phyloP scores from a whole-genome alignment of 2,888 invertebrate genomes.

The Elmis aenea region DNA sequence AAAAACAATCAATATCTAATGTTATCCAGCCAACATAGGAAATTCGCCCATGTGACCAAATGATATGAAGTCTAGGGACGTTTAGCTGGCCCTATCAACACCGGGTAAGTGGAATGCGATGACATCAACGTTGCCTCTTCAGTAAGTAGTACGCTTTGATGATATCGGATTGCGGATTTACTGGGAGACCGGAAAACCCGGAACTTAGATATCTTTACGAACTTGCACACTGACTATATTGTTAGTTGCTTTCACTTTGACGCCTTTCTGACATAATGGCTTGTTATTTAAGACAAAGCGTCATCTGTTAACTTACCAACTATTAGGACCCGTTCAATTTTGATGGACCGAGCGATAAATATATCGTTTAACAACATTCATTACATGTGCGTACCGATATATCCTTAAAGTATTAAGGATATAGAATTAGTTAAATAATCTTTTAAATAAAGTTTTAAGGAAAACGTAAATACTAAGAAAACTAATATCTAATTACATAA shows the following conservation, averaged over 20 bases:
- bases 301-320: slow-evolving; percentile 14
- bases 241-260: slow-evolving; percentile 18
- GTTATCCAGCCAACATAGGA: slow-evolving; percentile 21
- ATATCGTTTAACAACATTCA: too few relatives aligned
- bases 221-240: slow-evolving; percentile 23
- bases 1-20: slow-evolving; percentile 22
- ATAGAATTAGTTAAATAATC: too few relatives aligned
- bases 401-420: too few relatives aligned
- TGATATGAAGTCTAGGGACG: slow-evolving; percentile 24
- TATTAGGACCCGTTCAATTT: too few relatives aligned
- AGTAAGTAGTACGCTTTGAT: slow-evolving; percentile 24
- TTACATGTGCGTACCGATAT: too few relatives aligned
- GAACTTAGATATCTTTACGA: slow-evolving; percentile 26
- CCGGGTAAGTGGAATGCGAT: slow-evolving; percentile 19
- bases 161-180: slow-evolving; percentile 25
- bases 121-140: slow-evolving; percentile 21
- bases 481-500: too few relatives aligned
- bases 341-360: too few relatives aligned
- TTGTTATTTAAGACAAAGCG: slow-evolving; percentile 16
- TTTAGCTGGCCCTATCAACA: slow-evolving; percentile 24
- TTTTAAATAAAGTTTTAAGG: too few relatives aligned
- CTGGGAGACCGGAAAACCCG: slow-evolving; percentile 25
- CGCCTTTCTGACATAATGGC: slow-evolving; percentile 18
- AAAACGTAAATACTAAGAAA: too few relatives aligned
- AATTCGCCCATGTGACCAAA: slow-evolving; percentile 22